Evolutionary conservation across 2,888 invertebrate genomes (phyloP), one percentile per base, ranked within the genome.

Genomic region (Sepiola atlantica): DNA sequence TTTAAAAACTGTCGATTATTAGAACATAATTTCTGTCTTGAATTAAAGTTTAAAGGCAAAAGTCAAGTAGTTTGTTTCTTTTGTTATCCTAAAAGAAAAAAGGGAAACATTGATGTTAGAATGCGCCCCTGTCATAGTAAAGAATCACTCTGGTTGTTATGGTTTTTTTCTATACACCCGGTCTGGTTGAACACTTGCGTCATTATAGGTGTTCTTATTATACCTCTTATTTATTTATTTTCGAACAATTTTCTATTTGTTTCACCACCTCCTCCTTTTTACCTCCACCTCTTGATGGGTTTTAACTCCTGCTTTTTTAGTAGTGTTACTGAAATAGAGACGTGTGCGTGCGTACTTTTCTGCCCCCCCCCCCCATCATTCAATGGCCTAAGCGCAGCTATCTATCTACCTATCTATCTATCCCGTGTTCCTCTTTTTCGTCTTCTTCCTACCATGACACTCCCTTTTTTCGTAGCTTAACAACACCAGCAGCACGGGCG

Each of bases 401-500:
- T 77, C 77, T 77, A 12, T 77, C 14, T n/a, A 12, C 28, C 57
- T 61, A 20, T 28, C 61, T 61, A 57, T 57, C 57, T 57, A 57
- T 3, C 20, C 24, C 28, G 24, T 28, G 10, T 21, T 21, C 6
- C 6, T 28, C 28, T 6, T 28, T 21, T 28, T 21, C 77, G 28
- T n/a, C n/a, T n/a, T n/a, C n/a, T n/a, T 28, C 3, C 0, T 4
- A 3, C n/a, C n/a, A n/a, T 14, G n/a, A 77, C 77, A 77, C n/a
- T 77, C 77, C 77, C 77, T 77, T 45, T 45, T 45, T 45, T n/a
- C n/a, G 77, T 77, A 32, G 77, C 77, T 77, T 45, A 77, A 77
- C 77, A 77, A 77, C 77, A 77, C 77, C 77, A 77, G 77, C 77
- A 77, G 77, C 77, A 77, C 77, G 77, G 45, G 77, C n/a, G 77